Evolutionary conservation across 30 jellyfish, hydroid and myxozoan species (phyloP).

Genomic region (Pelagia noctiluca): DNA sequence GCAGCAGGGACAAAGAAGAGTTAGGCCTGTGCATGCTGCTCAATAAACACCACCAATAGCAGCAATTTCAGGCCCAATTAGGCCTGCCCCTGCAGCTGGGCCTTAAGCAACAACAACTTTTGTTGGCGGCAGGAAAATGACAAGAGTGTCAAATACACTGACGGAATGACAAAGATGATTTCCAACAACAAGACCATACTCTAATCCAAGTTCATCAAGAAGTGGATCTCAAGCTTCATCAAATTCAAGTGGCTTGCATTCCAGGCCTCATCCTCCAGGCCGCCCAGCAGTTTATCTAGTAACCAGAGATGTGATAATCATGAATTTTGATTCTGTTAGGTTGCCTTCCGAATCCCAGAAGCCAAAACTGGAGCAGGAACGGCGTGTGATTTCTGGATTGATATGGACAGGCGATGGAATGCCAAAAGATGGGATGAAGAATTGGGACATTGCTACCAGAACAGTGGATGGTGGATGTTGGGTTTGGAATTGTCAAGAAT

Average conservation of each 20-base stretch:
- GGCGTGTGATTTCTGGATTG: background rate
- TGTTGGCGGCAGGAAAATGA: slow-evolving; percentile 2
- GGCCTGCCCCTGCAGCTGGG: slow-evolving; percentile 12
- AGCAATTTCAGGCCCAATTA: slow-evolving; percentile 1
- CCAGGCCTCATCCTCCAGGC: slow-evolving; percentile 20
- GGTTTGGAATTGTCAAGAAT: slow-evolving; percentile 19
- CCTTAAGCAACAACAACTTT: background rate
- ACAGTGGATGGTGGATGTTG: slow-evolving; percentile 14
- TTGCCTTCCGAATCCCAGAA: background rate
- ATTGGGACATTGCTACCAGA: slow-evolving; percentile 2
- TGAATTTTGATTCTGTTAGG: background rate
- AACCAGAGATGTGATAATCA: slow-evolving; percentile 22
- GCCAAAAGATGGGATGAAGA: slow-evolving; percentile 10
- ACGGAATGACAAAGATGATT: background rate
- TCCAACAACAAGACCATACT: slow-evolving; percentile 2
- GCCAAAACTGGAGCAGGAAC: slow-evolving; percentile 4
- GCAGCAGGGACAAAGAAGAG: slow-evolving; percentile 9
- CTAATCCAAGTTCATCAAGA: slow-evolving; percentile 3
- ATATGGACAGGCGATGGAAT: slow-evolving; percentile 32
- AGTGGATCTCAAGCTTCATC: slow-evolving; percentile 6
- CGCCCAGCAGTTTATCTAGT: slow-evolving; percentile 23
- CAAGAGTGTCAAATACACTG: slow-evolving; percentile 2
- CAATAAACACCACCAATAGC: background rate
- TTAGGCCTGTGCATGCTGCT: background rate
- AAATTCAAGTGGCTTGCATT: slow-evolving; percentile 3